A percentile compares a stretch with the other conserved stretches of the same genome.
These are phyloP conservation scores for Pycnonotus jocosus DNA, from an alignment of 2,113 vertebrate genomes.

Conservation along the genomic window DNA sequence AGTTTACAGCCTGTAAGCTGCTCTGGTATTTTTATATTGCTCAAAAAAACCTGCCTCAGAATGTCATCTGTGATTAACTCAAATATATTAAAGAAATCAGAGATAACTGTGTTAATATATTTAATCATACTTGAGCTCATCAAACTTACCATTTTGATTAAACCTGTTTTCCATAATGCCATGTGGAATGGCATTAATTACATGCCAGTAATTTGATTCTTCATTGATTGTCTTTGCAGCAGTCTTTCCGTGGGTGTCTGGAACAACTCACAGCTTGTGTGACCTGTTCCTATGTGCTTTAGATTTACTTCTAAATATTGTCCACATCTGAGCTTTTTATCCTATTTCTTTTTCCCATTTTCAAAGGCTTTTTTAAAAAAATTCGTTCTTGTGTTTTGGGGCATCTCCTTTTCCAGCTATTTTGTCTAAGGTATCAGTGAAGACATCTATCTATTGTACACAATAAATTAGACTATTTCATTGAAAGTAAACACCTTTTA, in stretches of 20 bases:
- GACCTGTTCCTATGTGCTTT: not conserved
- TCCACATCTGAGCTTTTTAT: not conserved
- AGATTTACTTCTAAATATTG: not conserved
- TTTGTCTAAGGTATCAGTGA: not conserved
- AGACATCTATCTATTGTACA: not conserved
- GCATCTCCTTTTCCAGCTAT: not conserved
- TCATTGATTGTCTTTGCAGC: slow-evolving; percentile 26
- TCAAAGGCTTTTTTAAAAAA: not conserved
- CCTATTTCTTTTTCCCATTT: not conserved
- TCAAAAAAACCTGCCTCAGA: not conserved
- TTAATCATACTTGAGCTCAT: slow-evolving; percentile 47
- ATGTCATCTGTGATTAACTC: slow-evolving; percentile 36
- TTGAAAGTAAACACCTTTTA: not conserved
- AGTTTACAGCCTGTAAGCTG: not conserved
- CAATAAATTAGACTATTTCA: not conserved
- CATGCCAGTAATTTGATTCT: not conserved
- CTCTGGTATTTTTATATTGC: not conserved
- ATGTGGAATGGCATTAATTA: slow-evolving; percentile 32
- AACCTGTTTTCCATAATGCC: slow-evolving; percentile 55
- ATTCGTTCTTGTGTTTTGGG: not conserved
- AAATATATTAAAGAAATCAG: slow-evolving; percentile 44
- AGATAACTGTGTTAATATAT: slow-evolving; percentile 22
- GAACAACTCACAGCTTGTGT: not conserved
- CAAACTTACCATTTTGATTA: slow-evolving; percentile 53
- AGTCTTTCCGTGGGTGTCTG: not conserved